Evolutionary conservation across 2,113 vertebrate species (phyloP).

Genomic region (Myotis brandtii): DNA sequence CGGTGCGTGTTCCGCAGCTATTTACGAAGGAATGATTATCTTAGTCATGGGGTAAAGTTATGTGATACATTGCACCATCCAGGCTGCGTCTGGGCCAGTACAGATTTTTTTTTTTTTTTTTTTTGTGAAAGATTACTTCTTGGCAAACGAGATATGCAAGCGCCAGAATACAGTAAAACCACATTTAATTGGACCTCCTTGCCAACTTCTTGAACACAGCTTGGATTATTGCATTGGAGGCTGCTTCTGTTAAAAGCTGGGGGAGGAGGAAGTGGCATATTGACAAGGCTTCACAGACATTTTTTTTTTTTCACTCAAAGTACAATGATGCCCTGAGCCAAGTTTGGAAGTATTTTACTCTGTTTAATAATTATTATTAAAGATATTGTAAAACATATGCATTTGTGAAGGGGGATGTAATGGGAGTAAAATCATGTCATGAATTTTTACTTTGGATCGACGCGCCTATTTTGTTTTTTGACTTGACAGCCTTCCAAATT

Average conservation of each 20-base stretch:
- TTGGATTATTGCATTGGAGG: conserved; percentile 92
- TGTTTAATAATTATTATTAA: conserved; percentile 92
- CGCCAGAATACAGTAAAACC: conserved; percentile 92
- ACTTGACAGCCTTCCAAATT: conserved; percentile 79
- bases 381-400: conserved; percentile 90
- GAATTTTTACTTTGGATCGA: conserved; percentile 83
- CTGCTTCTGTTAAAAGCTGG: conserved; percentile 91
- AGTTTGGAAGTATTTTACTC: conserved; percentile 91
- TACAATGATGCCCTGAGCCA: conserved; percentile 88
- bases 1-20: conserved; percentile 61
- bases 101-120: conserved; percentile 75
- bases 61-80: conserved; percentile 80
- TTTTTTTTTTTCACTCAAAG: conserved; percentile 84
- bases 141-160: conserved; percentile 91
- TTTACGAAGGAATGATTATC: conserved; percentile 76
- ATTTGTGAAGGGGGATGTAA: conserved; percentile 86
- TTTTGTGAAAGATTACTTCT: conserved; percentile 88
- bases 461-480: conserved; percentile 79
- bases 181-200: conserved; percentile 93
- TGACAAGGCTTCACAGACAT: conserved; percentile 88
- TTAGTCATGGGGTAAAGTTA: conserved; percentile 84
- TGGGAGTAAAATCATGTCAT: conserved; percentile 82
- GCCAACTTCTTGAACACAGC: conserved; percentile 93
- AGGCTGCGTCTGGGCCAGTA: conserved; percentile 83
- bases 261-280: conserved; percentile 90